A percentile compares a stretch with the other conserved stretches of the same genome.
phyloP scores from a whole-genome alignment of 2,797 vertebrate genomes.

The Psittacula derbiana region DNA sequence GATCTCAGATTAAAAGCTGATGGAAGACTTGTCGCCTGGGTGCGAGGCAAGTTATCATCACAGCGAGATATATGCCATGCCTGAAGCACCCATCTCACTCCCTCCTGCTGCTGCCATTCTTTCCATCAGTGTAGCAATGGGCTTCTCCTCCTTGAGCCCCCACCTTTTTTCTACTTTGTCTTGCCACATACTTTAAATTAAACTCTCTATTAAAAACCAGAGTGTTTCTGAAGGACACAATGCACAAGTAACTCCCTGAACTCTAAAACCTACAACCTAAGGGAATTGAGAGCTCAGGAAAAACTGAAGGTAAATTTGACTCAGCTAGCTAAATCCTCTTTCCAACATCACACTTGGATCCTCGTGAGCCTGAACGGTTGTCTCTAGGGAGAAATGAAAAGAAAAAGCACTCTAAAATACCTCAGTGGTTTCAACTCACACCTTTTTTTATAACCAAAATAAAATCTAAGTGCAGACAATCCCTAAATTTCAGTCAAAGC shows the following conservation, averaged over 20 bases:
- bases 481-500: background rate
- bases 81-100: rapidly evolving
- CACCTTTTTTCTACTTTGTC: background rate
- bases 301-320: background rate
- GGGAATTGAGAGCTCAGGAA: background rate
- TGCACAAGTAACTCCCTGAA: background rate
- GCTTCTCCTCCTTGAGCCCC: background rate
- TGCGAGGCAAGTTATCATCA: background rate
- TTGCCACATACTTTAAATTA: background rate
- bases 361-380: background rate
- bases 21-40: background rate
- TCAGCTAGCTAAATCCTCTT: background rate
- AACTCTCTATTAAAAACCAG: background rate
- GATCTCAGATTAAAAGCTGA: background rate
- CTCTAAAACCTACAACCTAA: background rate
- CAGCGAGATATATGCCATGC: background rate
- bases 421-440: background rate
- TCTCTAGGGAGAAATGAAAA: background rate
- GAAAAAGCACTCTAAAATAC: background rate
- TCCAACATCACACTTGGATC: background rate
- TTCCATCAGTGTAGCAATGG: background rate
- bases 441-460: background rate
- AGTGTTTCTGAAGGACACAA: background rate
- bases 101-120: background rate
- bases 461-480: background rate